A percentile compares a stretch with the other conserved stretches of the same genome.
Conservation (phyloP, 2,113 vertebrate species). For the Rhizomys pruinosus region DNA sequence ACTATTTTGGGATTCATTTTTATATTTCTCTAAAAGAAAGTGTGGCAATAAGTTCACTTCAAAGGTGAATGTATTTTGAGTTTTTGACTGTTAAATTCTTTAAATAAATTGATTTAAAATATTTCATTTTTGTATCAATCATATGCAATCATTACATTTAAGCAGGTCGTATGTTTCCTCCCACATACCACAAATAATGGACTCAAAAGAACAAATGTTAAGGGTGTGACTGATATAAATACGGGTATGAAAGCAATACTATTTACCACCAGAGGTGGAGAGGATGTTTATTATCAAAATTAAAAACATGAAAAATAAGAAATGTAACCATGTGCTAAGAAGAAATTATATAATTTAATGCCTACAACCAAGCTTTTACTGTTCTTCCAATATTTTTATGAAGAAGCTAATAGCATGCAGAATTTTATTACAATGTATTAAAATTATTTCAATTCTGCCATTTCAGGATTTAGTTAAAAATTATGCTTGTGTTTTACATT, state of each 20-base stretch:
- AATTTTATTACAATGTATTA: not conserved
- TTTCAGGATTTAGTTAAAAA: not conserved
- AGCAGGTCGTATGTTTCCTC: not conserved
- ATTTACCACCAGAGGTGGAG: not conserved
- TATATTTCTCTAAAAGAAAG: not conserved
- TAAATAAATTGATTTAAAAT: not conserved
- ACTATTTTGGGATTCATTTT: not conserved
- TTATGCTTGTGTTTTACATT: not conserved
- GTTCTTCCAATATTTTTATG: not conserved
- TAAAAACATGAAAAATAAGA: not conserved
- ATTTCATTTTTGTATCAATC: not conserved
- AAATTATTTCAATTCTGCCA: not conserved
- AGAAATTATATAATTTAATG: not conserved
- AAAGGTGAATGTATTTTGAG: not conserved
- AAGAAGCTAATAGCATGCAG: not conserved
- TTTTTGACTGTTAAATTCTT: not conserved
- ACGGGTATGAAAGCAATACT: not conserved
- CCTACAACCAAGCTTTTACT: not conserved
- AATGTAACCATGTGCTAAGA: not conserved
- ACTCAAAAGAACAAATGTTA: not conserved
- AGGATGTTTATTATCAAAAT: not conserved
- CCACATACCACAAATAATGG: not conserved
- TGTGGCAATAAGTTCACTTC: not conserved
- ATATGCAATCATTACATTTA: not conserved
- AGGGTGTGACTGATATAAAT: not conserved